Conservation (phyloP, 2,797 vertebrate genomes). For the Choloepus didactylus region DNA sequence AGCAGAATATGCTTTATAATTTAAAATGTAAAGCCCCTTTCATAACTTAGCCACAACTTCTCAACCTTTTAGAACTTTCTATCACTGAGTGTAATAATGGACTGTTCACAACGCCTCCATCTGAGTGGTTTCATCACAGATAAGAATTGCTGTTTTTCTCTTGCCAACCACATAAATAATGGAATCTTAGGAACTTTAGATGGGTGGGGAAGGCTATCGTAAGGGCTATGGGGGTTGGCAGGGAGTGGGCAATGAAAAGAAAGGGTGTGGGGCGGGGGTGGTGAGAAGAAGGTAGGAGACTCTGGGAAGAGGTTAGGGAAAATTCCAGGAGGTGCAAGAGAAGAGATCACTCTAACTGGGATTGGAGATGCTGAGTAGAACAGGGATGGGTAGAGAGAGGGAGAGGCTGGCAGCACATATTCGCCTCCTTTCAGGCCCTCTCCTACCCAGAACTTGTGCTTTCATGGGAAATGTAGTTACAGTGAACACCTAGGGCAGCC, state of each 20-base stretch:
- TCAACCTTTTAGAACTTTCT: neutral
- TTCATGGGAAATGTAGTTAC: neutral
- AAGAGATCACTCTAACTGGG: neutral
- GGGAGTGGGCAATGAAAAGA: neutral
- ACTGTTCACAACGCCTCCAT: neutral
- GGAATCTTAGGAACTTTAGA: neutral
- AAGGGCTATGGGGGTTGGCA: neutral
- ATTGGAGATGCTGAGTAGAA: neutral
- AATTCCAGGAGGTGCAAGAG: neutral
- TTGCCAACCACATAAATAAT: slow-evolving; percentile 32
- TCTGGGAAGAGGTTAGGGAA: neutral
- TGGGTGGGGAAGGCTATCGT: neutral
- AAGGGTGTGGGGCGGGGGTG: neutral
- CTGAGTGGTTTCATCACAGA: neutral
- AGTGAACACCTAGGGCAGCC: neutral
- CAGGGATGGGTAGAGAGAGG: too few relatives aligned
- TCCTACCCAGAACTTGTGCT: neutral
- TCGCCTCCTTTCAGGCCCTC: neutral
- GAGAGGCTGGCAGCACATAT: neutral
- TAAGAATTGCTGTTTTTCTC: slow-evolving; percentile 54
- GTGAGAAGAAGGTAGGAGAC: neutral
- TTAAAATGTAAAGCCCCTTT: neutral
- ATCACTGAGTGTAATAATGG: neutral
- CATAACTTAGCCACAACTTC: neutral
- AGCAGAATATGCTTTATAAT: neutral